Evolutionary conservation across 2,888 invertebrate genomes (phyloP).

Genomic region (Lithophane ornitopus): DNA sequence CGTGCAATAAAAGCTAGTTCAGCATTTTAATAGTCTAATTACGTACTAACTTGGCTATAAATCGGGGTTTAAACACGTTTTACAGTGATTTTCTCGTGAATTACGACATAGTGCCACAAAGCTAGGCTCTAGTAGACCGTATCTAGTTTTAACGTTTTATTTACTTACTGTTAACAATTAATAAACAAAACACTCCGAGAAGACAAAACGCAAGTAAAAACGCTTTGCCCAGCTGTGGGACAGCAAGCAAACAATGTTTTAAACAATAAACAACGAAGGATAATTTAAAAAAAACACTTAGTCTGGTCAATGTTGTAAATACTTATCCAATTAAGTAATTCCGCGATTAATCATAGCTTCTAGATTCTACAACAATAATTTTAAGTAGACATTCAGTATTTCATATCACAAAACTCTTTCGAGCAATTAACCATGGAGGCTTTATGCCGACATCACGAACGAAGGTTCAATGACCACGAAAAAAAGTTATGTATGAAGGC

Average conservation of each 20-base stretch:
- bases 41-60: conserved; percentile 23
- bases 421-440: conserved; percentile 70
- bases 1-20: conserved; percentile 25
- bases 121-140: neutral
- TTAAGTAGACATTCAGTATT: conserved; percentile 2
- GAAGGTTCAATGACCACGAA: conserved; percentile 78
- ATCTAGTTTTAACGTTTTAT: neutral
- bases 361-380: neutral
- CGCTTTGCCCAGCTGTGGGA: neutral
- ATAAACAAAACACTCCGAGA: conserved; percentile 25
- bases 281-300: neutral
- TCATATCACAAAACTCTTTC: conserved; percentile 26
- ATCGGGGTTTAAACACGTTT: conserved; percentile 22
- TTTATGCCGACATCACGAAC: conserved; percentile 75
- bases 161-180: neutral
- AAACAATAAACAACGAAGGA: neutral
- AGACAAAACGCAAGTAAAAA: neutral
- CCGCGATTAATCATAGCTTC: neutral
- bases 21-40: conserved; percentile 39
- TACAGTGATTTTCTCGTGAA: conserved; percentile 39
- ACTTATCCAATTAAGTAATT: neutral
- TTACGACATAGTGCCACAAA: conserved; percentile 1
- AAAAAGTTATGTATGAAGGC: conserved; percentile 48
- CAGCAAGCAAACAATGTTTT: too few species aligned
- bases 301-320: neutral